Evolutionary conservation across 2,888 invertebrate genomes (phyloP), one percentile per base, ranked within the genome.

Genomic region (Aelia acuminata): DNA sequence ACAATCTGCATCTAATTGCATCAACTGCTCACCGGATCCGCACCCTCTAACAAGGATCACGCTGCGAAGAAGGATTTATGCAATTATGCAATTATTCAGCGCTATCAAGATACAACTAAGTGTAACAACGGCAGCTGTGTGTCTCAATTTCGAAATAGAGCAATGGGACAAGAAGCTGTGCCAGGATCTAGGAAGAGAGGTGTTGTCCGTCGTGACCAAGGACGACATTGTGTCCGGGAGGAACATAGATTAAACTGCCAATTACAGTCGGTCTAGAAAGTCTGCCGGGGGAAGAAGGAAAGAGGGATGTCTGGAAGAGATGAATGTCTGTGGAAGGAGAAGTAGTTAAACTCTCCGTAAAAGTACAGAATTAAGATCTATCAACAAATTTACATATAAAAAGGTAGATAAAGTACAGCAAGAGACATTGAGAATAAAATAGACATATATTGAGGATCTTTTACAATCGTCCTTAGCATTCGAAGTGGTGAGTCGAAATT

Each of bases 121-220:
- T 80, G 80, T 39, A 80, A 80, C 80, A 80, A 47, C 43, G 5
- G 80, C 63, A n/a, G 80, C 63, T n/a, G 22, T 80, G 80, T 80
- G 80, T 80, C 80, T 80, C 80, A 80, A 80, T 80, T 80, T 80
- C 80, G 80, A 80, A 80, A 80, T 80, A 43, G 80, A 80, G 80
- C 80, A 80, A 47, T 47, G 80, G n/a, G 13, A 47, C 80, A 22
- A 80, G 43, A 20, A 80, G 80, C 43, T 39, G 80, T 43, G 80
- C 80, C n/a, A 80, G 80, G 80, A 80, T 80, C 80, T 80, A 43
- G 80, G 80, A 80, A n/a, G 80, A n/a, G 80, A 80, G 80, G 43
- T 80, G 80, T 80, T 43, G 80, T 80, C n/a, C 43, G 43, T 80
- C 80, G 80, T 80, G 80, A 80, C 80, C 80, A 43, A 22, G 43